Percentiles rank a stretch among this genome's conserved stretches.
Conservation (phyloP, 1,140 invertebrate species). For the Hylyphantes graminicola region DNA sequence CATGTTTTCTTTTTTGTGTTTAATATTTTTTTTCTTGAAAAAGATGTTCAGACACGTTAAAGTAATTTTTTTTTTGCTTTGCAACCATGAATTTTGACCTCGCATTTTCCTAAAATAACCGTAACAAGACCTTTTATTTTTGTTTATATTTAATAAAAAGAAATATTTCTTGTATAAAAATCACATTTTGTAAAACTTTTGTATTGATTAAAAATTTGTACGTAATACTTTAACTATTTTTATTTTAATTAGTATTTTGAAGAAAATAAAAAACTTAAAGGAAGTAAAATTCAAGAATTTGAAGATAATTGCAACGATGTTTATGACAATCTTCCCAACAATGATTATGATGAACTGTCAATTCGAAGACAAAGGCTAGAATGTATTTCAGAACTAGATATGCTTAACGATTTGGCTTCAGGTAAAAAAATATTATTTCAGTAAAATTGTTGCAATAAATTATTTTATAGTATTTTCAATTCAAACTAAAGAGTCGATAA, state of each 20-base stretch:
- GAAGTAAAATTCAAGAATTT: not conserved
- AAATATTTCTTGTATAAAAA: too few relatives aligned
- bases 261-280: conserved; percentile 45
- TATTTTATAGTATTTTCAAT: not conserved
- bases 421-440: conserved; percentile 9
- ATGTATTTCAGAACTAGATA: conserved; percentile 34
- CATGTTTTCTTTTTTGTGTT: too few relatives aligned
- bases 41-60: too few relatives aligned
- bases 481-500: not conserved
- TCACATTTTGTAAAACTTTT: too few relatives aligned
- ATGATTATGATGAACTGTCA: not conserved
- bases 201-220: too few relatives aligned
- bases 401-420: conserved; percentile 31
- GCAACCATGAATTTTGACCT: too few relatives aligned
- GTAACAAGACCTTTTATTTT: too few relatives aligned
- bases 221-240: too few relatives aligned
- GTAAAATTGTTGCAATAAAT: not conserved
- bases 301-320: not conserved
- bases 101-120: too few relatives aligned
- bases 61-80: too few relatives aligned
- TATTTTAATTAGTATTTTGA: conserved; percentile 31
- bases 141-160: too few relatives aligned
- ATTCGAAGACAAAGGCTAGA: not conserved
- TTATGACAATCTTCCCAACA: not conserved
- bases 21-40: too few relatives aligned